These are phyloP conservation scores for Lepetodrilus schrolli DNA, from an alignment of 2,888 invertebrate genomes.

Conservation along the genomic window DNA sequence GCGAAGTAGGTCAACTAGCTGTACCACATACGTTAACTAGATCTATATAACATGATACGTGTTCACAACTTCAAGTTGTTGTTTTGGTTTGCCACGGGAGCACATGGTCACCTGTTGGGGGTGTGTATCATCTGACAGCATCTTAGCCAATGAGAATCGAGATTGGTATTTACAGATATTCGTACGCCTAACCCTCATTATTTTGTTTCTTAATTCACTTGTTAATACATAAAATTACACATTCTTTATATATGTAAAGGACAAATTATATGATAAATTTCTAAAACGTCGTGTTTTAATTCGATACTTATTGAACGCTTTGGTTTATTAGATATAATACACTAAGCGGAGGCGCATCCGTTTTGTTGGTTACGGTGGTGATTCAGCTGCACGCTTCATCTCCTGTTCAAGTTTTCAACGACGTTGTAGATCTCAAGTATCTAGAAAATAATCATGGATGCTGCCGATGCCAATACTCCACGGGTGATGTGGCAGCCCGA, in stretches of 20 bases:
- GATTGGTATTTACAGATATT: not conserved
- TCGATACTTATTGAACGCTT: not conserved
- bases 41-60: too few relatives aligned
- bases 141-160: not conserved
- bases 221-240: not conserved
- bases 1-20: too few relatives aligned
- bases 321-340: too few relatives aligned
- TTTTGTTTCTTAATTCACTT: not conserved
- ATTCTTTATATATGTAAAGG: too few relatives aligned
- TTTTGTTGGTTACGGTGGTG: too few relatives aligned
- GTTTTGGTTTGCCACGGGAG: not conserved
- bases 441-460: constrained; percentile 42
- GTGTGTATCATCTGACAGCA: constrained; percentile 21
- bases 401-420: not conserved
- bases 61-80: not conserved
- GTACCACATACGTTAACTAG: too few relatives aligned
- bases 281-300: not conserved
- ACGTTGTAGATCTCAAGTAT: constrained; percentile 28
- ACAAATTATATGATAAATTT: too few relatives aligned
- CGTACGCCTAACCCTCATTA: not conserved
- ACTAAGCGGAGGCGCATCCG: not conserved
- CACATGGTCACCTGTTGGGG: constrained; percentile 19
- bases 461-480: constrained; percentile 38
- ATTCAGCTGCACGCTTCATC: not conserved
- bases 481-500: constrained; percentile 68